phyloP scores from a whole-genome alignment of 2,888 invertebrate genomes.

The Sminthurinus aureus region DNA sequence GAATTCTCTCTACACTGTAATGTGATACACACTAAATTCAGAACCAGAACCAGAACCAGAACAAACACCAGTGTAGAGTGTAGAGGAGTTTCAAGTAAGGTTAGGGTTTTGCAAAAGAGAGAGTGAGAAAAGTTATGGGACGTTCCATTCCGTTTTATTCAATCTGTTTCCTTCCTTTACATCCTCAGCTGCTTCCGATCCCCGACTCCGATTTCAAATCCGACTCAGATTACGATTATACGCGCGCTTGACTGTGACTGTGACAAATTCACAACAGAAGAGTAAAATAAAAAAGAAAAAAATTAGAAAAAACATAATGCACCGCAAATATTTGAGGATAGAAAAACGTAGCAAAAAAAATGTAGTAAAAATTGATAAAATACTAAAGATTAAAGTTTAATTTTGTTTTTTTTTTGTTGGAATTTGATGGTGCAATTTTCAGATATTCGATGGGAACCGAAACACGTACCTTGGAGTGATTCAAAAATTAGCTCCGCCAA shows the following conservation, averaged over 20 bases:
- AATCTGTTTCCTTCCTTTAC: constrained; percentile 23
- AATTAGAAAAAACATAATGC: too few relatives aligned
- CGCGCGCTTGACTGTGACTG: background rate
- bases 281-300: too few relatives aligned
- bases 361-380: too few relatives aligned
- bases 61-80: too few relatives aligned
- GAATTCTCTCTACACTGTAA: too few relatives aligned
- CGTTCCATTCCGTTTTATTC: background rate
- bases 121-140: background rate
- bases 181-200: constrained; percentile 28
- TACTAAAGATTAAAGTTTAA: too few relatives aligned
- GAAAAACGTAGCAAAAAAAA: too few relatives aligned
- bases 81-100: background rate
- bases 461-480: constrained; percentile 78
- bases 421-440: too few relatives aligned
- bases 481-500: constrained; percentile 80
- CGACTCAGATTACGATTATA: background rate
- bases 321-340: too few relatives aligned
- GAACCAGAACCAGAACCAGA: background rate
- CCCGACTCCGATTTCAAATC: background rate
- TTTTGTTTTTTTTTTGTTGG: constrained; percentile 30
- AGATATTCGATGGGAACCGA: constrained; percentile 78
- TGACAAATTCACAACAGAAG: too few relatives aligned
- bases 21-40: background rate
- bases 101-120: background rate